Percentiles rank a stretch among this genome's conserved stretches.
Conservation (phyloP, 2,113 vertebrate species). For the Anguilla japonica region DNA sequence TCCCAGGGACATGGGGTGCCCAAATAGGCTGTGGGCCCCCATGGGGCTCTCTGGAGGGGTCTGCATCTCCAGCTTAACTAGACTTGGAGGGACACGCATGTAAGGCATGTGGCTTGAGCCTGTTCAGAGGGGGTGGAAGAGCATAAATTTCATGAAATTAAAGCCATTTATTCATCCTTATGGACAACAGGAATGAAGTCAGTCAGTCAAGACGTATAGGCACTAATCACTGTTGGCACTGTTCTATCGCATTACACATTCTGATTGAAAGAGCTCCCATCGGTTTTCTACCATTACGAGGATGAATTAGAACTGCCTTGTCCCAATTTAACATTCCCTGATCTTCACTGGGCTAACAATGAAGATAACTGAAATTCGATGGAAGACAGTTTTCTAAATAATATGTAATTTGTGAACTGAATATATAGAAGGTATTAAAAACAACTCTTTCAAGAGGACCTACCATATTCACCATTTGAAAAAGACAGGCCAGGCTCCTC, state of each 20-base stretch:
- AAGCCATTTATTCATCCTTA: not conserved
- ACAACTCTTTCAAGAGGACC: constrained; percentile 37
- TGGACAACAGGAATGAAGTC: not conserved
- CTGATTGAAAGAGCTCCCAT: too few species aligned
- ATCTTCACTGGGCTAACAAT: too few species aligned
- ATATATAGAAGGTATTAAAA: too few species aligned
- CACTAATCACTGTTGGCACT: not conserved
- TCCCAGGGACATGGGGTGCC: constrained; percentile 75
- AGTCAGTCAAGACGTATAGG: not conserved
- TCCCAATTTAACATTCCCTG: too few species aligned
- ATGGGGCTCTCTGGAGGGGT: constrained; percentile 72
- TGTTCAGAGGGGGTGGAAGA: constrained; percentile 48
- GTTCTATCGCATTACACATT: too few species aligned
- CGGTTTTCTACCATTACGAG: too few species aligned
- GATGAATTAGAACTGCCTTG: too few species aligned
- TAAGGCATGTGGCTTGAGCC: constrained; percentile 74
- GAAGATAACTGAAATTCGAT: too few species aligned
- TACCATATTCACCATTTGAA: constrained; percentile 77
- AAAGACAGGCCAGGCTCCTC: constrained; percentile 78
- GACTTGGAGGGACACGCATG: constrained; percentile 79
- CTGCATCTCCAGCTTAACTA: constrained; percentile 88
- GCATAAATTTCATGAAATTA: not conserved
- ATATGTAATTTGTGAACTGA: too few species aligned
- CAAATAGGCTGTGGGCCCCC: constrained; percentile 70
- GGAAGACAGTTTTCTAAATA: too few species aligned